These are phyloP conservation scores for Pituophis catenifer DNA, from an alignment of 2,113 vertebrate species.

Conservation along the genomic window DNA sequence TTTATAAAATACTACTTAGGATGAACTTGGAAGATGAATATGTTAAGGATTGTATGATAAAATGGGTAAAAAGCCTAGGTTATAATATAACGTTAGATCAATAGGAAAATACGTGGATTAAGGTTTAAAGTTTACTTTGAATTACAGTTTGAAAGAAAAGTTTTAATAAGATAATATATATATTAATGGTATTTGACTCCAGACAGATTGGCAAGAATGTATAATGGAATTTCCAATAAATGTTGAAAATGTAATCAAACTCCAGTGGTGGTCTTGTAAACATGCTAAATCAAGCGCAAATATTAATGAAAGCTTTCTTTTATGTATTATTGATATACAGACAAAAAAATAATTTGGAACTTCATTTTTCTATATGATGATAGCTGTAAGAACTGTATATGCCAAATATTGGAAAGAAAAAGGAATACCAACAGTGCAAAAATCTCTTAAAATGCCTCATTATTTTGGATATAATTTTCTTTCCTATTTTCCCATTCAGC, in stretches of 20 bases:
- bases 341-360: not conserved
- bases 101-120: not conserved
- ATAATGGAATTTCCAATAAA: not conserved
- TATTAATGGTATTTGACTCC: too few relatives aligned
- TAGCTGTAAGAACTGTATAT: not conserved
- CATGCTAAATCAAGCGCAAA: not conserved
- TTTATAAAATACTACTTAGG: not conserved
- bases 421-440: not conserved
- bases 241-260: not conserved
- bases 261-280: not conserved
- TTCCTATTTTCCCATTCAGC: not conserved
- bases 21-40: not conserved
- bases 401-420: not conserved
- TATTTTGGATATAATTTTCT: not conserved
- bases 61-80: not conserved
- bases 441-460: not conserved
- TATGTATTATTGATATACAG: not conserved
- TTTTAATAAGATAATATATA: not conserved
- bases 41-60: not conserved
- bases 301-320: not conserved
- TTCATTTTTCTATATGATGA: not conserved
- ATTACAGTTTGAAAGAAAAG: not conserved
- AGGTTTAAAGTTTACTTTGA: not conserved
- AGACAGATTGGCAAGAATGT: too few relatives aligned
- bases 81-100: not conserved